Evolutionary conservation across 2,113 vertebrate genomes (phyloP).

Genomic region (Tylochromis polylepis): DNA sequence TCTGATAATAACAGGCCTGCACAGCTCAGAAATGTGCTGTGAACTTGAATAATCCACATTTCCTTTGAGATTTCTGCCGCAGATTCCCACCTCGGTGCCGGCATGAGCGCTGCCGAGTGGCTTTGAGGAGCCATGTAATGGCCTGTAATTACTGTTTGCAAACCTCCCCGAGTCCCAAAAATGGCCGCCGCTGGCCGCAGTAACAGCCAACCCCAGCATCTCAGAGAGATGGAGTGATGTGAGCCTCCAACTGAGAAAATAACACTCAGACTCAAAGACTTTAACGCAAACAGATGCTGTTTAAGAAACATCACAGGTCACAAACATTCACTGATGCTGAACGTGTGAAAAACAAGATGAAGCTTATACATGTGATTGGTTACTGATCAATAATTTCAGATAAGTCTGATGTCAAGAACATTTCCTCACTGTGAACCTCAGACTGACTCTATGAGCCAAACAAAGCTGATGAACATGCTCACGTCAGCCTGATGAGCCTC

Average conservation of each 20-base stretch:
- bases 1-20: conserved; percentile 16
- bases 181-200: not conserved
- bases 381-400: not conserved
- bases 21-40: not conserved
- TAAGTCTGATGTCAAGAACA: not conserved
- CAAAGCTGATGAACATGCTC: not conserved
- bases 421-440: not conserved
- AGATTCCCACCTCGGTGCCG: not conserved
- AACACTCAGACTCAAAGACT: not conserved
- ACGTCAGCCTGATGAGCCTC: not conserved
- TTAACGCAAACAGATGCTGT: not conserved
- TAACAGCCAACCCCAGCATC: not conserved
- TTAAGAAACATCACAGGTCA: not conserved
- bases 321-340: not conserved
- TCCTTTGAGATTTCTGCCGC: conserved; percentile 7
- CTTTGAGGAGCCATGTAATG: not conserved
- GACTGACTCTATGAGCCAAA: not conserved
- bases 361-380: fast-evolving
- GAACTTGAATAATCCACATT: conserved; percentile 1
- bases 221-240: not conserved
- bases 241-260: not conserved
- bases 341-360: not conserved
- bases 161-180: not conserved
- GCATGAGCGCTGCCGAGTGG: not conserved
- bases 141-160: conserved; percentile 10